Evolutionary conservation across 2,888 invertebrate species (phyloP).

Genomic region (Cheilosia impressa): DNA sequence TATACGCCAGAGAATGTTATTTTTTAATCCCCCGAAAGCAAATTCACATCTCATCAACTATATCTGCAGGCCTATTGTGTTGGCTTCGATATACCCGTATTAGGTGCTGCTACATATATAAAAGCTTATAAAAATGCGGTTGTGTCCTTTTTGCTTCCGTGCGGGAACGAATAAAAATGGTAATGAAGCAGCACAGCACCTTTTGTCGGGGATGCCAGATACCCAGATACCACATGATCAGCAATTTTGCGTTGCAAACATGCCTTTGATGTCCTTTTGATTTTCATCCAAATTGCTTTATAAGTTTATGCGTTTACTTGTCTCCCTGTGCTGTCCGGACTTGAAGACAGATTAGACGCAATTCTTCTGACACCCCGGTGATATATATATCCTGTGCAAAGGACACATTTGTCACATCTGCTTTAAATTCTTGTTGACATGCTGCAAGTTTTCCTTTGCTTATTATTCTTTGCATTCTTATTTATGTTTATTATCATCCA

Average conservation of each 20-base stretch:
- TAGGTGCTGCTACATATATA: constrained; percentile 40
- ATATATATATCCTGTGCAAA: constrained; percentile 34
- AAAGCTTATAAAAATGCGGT: constrained; percentile 51
- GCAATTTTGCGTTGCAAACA: constrained; percentile 47
- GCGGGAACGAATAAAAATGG: constrained; percentile 47
- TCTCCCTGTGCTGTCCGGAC: constrained; percentile 29
- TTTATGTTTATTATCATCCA: constrained; percentile 76
- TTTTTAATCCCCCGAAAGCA: constrained; percentile 68
- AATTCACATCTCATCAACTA: constrained; percentile 33
- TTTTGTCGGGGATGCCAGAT: constrained; percentile 37
- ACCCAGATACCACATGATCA: constrained; percentile 64
- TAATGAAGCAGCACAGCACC: constrained; percentile 66
- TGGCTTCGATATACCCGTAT: constrained; percentile 26
- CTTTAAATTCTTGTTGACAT: constrained; percentile 67
- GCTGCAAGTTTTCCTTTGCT: constrained; percentile 66
- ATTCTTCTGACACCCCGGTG: constrained; percentile 27
- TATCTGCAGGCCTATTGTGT: constrained; percentile 55
- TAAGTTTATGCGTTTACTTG: constrained; percentile 39
- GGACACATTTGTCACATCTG: constrained; percentile 72
- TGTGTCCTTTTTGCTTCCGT: constrained; percentile 42
- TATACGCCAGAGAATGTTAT: constrained; percentile 39
- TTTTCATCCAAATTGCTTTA: constrained; percentile 45
- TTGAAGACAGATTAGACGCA: constrained; percentile 51
- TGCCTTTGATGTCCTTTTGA: constrained; percentile 73
- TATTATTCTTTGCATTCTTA: constrained; percentile 61